phyloP scores from a whole-genome alignment of 2,113 vertebrate species.

The Junco hyemalis region DNA sequence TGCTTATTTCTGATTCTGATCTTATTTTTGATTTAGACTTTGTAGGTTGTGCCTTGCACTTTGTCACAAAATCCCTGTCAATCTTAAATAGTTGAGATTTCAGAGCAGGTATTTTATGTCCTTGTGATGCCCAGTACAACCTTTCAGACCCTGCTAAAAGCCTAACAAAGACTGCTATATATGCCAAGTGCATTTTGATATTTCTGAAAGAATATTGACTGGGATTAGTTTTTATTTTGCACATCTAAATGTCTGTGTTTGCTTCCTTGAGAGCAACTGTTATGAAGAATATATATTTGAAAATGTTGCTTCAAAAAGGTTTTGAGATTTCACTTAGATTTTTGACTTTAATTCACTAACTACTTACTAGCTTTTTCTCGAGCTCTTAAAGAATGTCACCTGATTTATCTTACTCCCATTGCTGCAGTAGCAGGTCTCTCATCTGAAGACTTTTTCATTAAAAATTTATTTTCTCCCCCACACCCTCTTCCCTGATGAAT shows the following conservation, averaged over 20 bases:
- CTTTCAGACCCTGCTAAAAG: background rate
- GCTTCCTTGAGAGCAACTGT: background rate
- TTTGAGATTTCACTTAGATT: background rate
- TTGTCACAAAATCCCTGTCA: constrained; percentile 1
- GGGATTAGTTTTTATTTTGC: background rate
- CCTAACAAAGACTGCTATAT: background rate
- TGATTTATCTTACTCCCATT: background rate
- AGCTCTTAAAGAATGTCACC: constrained; percentile 22
- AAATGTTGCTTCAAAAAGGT: background rate
- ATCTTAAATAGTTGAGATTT: background rate
- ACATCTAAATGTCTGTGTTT: background rate
- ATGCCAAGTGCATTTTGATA: background rate
- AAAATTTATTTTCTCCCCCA: background rate
- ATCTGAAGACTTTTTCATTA: background rate
- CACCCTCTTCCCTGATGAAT: background rate
- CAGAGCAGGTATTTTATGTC: background rate
- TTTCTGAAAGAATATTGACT: background rate
- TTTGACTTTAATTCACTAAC: background rate
- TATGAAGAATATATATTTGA: background rate
- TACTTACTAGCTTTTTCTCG: background rate
- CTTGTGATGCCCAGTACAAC: background rate
- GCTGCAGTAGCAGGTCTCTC: background rate
- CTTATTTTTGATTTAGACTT: background rate
- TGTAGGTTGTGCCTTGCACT: background rate
- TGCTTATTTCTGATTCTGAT: background rate